Evolutionary conservation across 2,888 invertebrate species (phyloP), one percentile per base, ranked within the genome.

Genomic region (Atherix ibis): DNA sequence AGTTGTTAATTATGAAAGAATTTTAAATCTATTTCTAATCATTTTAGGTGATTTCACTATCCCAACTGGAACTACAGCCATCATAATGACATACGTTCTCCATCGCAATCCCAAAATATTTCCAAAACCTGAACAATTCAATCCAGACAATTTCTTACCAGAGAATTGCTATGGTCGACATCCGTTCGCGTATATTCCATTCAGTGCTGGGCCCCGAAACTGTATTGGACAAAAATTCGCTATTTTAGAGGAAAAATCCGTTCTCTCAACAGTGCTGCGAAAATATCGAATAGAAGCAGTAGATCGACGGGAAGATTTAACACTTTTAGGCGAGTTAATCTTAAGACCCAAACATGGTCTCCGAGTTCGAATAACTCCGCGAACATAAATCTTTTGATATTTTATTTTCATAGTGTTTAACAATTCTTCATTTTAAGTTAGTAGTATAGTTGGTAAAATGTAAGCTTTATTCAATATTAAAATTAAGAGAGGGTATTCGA

Each of bases 61-160:
- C 15, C 59, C 59, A 5, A 61, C 64, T 14, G 70, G 68, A 5
- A 64, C 67, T 1, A 57, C 62, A 10, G 64, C 70, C 3, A 67
- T 70, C 33, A 64, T 78, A 9, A 67, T 69, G 43, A 72, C 77
- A 5, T 73, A 64, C 44, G 72, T 75, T 46, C 43, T 76, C 22
- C 82, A 83, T 50, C 68, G 73, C 17, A 67, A 75, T 48, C 67
- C 71, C 1, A 64, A 71, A 17, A 56, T 69, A 24, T 83, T 70
- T 55, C 68, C 73, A 2, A 67, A 81, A 42, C 77, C 83, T 1
- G 63, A 70, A 29, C 64, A 59, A 40, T 81, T 76, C 50, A 70
- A 76, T 48, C 79, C 80, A 0, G 77, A 80, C 32, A 63, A 81
- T 46, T 82, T 82, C 52, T 52, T 75, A 38, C 71, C 73, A 1